Conservation (phyloP, 2,888 invertebrate genomes). For the Hypomecis punctinalis region DNA sequence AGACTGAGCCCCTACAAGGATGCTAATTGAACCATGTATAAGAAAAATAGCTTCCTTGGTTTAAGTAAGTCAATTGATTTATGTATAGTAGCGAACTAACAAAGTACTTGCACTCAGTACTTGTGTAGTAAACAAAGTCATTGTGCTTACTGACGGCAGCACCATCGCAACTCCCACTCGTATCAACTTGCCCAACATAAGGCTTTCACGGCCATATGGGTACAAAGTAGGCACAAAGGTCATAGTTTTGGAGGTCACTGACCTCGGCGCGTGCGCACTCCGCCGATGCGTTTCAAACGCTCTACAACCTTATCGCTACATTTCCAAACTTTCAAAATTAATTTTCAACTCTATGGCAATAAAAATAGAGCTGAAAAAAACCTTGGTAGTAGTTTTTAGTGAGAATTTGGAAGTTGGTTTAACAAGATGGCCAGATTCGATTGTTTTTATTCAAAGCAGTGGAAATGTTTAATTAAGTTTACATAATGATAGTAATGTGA, state of each 20-base stretch:
- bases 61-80: too few species aligned
- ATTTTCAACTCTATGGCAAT: slow-evolving; percentile 40
- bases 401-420: slow-evolving; percentile 21
- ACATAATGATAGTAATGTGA: slow-evolving; percentile 58
- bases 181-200: background rate
- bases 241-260: slow-evolving; percentile 58
- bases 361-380: slow-evolving; percentile 23
- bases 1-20: too few species aligned
- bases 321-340: slow-evolving; percentile 26
- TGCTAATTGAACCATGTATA: too few species aligned
- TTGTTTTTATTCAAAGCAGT: slow-evolving; percentile 78
- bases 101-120: too few species aligned
- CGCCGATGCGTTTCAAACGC: slow-evolving; percentile 40
- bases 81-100: too few species aligned
- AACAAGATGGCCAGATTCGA: slow-evolving; percentile 68
- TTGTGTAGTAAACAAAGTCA: too few species aligned
- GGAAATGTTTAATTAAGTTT: slow-evolving; percentile 79
- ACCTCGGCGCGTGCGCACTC: slow-evolving; percentile 52
- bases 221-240: slow-evolving; percentile 52
- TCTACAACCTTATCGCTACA: slow-evolving; percentile 21
- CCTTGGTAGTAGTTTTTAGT: slow-evolving; percentile 15
- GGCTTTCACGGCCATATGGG: slow-evolving; percentile 11
- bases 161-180: too few species aligned
- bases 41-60: too few species aligned
- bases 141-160: too few species aligned